phyloP scores from a whole-genome alignment of 2,888 invertebrate genomes.

The Conistra vaccinii region DNA sequence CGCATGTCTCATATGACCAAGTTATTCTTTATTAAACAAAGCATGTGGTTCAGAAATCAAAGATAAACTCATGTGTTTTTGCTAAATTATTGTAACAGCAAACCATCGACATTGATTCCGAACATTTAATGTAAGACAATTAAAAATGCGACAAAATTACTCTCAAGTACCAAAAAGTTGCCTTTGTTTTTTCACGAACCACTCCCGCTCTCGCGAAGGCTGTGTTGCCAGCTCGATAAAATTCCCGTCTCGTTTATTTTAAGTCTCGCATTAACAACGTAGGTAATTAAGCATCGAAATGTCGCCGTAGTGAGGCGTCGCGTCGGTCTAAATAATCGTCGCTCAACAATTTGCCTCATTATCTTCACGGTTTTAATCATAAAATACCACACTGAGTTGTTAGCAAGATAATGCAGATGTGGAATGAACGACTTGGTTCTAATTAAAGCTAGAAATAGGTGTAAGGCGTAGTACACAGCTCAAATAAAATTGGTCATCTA shows the following conservation, averaged over 20 bases:
- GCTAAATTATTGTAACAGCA: slow-evolving; percentile 15
- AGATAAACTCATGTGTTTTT: background rate
- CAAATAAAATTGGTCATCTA: background rate
- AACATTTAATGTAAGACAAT: slow-evolving; percentile 50
- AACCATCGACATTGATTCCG: slow-evolving; percentile 26
- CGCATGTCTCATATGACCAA: background rate
- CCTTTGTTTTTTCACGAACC: slow-evolving; percentile 61
- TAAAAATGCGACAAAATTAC: slow-evolving; percentile 61
- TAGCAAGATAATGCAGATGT: slow-evolving; percentile 12
- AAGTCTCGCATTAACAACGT: slow-evolving; percentile 80
- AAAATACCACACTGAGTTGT: slow-evolving; percentile 55
- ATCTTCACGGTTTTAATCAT: slow-evolving; percentile 65
- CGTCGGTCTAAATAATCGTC: slow-evolving; percentile 83
- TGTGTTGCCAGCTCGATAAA: slow-evolving; percentile 75
- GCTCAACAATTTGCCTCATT: slow-evolving; percentile 68
- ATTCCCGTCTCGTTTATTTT: slow-evolving; percentile 82
- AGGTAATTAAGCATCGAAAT: slow-evolving; percentile 87
- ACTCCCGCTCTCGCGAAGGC: slow-evolving; percentile 52
- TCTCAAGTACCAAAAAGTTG: slow-evolving; percentile 56
- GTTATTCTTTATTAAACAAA: background rate
- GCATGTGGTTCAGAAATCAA: background rate
- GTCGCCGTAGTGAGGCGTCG: slow-evolving; percentile 82
- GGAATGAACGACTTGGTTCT: slow-evolving; percentile 10
- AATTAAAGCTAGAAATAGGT: slow-evolving; percentile 13
- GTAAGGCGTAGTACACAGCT: too few relatives aligned